phyloP scores from a whole-genome alignment of 1,140 invertebrate genomes.

The Frieseomelitta varia region DNA sequence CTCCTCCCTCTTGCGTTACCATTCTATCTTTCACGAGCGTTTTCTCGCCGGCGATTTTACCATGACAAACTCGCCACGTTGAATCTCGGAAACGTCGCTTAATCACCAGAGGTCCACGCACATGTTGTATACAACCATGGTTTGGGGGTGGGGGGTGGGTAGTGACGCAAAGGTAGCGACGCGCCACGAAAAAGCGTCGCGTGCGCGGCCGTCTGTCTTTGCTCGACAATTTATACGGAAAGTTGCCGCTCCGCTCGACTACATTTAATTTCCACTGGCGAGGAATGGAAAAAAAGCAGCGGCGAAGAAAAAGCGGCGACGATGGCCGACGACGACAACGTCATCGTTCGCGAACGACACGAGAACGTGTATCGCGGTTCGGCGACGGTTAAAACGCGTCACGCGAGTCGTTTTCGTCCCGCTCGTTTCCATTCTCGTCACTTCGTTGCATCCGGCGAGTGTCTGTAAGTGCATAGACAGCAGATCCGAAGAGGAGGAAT shows the following conservation, averaged over 20 bases:
- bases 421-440: background rate
- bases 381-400: background rate
- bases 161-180: background rate
- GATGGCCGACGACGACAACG: background rate
- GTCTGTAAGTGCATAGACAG: background rate
- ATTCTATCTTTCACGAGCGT: background rate
- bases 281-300: background rate
- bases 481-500: no score
- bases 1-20: background rate
- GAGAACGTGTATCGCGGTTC: background rate
- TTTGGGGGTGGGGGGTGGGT: no score
- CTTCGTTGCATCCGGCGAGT: background rate
- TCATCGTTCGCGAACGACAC: background rate
- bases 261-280: slow-evolving; percentile 13
- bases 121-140: background rate
- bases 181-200: background rate
- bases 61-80: slow-evolving; percentile 45
- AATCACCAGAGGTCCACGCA: slow-evolving; percentile 43
- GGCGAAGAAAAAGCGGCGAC: no score
- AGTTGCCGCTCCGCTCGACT: background rate
- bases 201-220: slow-evolving; percentile 18
- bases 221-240: slow-evolving; percentile 8
- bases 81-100: slow-evolving; percentile 55
- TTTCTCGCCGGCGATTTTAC: slow-evolving; percentile 39
- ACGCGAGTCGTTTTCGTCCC: background rate